Percentiles rank a stretch among this genome's conserved stretches.
Conservation (phyloP, 2,113 vertebrate genomes). For the Vidua chalybeata region DNA sequence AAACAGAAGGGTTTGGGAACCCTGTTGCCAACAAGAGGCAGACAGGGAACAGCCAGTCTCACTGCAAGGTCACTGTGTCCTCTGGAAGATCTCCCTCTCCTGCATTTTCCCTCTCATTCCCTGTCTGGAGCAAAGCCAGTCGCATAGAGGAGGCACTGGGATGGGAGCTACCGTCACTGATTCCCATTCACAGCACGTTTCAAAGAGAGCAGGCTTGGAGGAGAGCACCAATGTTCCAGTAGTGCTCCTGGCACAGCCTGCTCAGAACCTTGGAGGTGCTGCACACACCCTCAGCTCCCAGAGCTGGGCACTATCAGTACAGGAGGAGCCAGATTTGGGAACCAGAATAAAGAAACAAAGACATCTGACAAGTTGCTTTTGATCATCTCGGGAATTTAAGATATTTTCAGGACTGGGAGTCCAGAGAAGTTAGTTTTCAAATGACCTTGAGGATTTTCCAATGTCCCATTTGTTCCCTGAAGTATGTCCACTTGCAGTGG, state of each 20-base stretch:
- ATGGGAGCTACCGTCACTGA: not conserved
- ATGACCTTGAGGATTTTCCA: not conserved
- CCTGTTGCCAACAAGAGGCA: constrained; percentile 30
- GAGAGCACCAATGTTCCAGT: not conserved
- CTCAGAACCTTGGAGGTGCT: not conserved
- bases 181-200: not conserved
- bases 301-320: not conserved
- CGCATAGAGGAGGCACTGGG: fast-evolving
- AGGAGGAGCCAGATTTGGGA: not conserved
- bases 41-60: constrained; percentile 2
- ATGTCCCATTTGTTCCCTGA: not conserved
- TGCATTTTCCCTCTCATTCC: not conserved
- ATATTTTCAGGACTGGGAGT: not conserved
- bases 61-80: constrained; percentile 12
- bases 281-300: not conserved
- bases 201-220: not conserved
- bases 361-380: not conserved
- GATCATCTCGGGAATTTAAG: not conserved
- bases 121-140: constrained; percentile 30
- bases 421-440: not conserved
- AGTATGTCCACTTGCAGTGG: not conserved
- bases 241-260: not conserved
- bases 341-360: not conserved
- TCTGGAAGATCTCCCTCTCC: constrained; percentile 39
- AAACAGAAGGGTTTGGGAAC: constrained; percentile 5